A percentile compares a stretch with the other conserved stretches of the same genome.
Conservation (phyloP, 2,797 vertebrate species). For the Eurystomus glaucurus region DNA sequence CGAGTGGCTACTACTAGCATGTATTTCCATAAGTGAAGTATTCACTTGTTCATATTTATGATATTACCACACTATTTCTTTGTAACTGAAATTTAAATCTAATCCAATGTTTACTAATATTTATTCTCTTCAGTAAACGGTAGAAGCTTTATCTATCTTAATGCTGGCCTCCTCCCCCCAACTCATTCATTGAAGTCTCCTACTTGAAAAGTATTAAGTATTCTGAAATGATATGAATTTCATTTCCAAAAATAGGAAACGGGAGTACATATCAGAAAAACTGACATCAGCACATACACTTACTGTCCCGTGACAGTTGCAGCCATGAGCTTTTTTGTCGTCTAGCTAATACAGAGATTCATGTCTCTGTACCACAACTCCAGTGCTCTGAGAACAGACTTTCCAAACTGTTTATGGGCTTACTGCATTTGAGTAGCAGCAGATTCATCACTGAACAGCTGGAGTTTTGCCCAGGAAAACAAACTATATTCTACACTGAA, state of each 20-base stretch:
- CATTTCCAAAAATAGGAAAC: constrained; percentile 35
- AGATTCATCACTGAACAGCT: constrained; percentile 68
- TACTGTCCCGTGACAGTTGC: not conserved
- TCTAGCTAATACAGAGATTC: not conserved
- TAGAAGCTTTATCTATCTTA: not conserved
- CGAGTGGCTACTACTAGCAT: not conserved
- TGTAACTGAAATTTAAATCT: not conserved
- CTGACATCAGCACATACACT: constrained; percentile 37
- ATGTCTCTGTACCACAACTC: not conserved
- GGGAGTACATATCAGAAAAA: not conserved
- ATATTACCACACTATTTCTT: not conserved
- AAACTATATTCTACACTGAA: constrained; percentile 46
- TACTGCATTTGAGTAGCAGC: constrained; percentile 43
- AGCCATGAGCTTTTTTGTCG: not conserved
- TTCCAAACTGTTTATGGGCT: constrained; percentile 9
- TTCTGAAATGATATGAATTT: not conserved
- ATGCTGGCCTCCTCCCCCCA: not conserved
- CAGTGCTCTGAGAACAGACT: not conserved
- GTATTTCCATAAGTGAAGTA: not conserved
- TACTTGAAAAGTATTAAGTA: not conserved
- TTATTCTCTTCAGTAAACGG: not conserved
- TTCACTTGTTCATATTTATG: not conserved
- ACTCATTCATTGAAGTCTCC: not conserved
- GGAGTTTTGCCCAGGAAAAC: constrained; percentile 74
- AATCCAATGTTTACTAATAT: not conserved